Base-by-base conservation (phyloP, 2,113 vertebrate genomes). In the Leptocoma aspasia region DNA sequence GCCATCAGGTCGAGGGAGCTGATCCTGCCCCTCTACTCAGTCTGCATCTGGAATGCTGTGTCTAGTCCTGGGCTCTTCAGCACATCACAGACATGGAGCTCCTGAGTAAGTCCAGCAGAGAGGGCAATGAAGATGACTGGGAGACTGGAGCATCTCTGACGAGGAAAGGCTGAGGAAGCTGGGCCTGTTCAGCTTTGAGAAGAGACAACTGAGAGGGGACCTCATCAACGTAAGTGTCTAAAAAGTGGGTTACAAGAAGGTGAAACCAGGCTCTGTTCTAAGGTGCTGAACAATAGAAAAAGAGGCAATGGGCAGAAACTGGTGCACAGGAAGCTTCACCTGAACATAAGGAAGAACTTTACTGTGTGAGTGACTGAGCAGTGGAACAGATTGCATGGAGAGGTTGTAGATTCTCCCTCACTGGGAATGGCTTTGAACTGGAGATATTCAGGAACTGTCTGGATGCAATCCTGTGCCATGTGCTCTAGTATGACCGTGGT, bases 331-430 rank as follows among this genome's bases (percentile, higher is more conserved):
- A n/a, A 66, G 19, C 13, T 39, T 10, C 23, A 39, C 10, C 11
- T 45, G 33, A 73, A 30, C 9, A 45, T 21, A 33, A 66, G 13
- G 28, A 66, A 39, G 37, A n/a, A 39, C 23, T 82, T 59, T 66
- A n/a, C 18, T 45, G 10, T 75, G 30, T 3, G 6, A n/a, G 20
- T 66, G 27, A 75, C 16, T 0, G 0, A 24, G 7, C 60, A 66
- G 28, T 73, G 52, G 9, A 53, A n/a, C 28, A 41, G 16, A 30
- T 60, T 73, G 22, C 28, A 37, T 1, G 0, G 18, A 73, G 37
- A 66, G 15, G 10, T 13, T 33, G 15, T 65, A 35, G 37, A 44
- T 27, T n/a, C 20, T 82, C 16, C 39, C 17, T 39, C 61, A 21
- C 10, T 66, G 23, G 53, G 13, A 75, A 26, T 75, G 30, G 9